These are phyloP conservation scores for Strigamia transsilvanica DNA, from an alignment of 2,888 invertebrate species.

Conservation along the genomic window DNA sequence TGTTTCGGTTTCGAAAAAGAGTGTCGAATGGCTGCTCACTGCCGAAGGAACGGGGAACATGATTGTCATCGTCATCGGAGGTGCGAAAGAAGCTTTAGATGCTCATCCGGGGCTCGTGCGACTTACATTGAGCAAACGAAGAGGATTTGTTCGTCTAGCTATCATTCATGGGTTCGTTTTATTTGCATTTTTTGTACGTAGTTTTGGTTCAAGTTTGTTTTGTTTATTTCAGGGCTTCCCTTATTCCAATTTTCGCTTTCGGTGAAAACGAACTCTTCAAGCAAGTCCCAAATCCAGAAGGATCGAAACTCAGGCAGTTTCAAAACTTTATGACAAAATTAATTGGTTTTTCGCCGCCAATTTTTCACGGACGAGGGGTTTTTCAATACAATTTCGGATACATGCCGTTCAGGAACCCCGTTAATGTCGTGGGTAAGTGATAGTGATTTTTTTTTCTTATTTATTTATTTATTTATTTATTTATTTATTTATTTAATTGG, in stretches of 20 bases:
- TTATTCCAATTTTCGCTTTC: conserved; percentile 90
- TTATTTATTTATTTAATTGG: conserved; percentile 58
- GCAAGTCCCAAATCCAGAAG: conserved; percentile 77
- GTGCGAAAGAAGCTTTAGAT: conserved; percentile 86
- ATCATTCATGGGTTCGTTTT: conserved; percentile 73
- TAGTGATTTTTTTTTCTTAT: neutral
- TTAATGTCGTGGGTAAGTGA: conserved; percentile 84
- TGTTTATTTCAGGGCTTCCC: conserved; percentile 70
- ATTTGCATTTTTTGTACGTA: too few relatives aligned
- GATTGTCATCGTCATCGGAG: conserved; percentile 82
- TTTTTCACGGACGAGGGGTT: conserved; percentile 83
- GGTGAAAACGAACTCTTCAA: conserved; percentile 88
- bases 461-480: too few relatives aligned
- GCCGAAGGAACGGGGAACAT: conserved; percentile 69
- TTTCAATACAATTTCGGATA: conserved; percentile 91
- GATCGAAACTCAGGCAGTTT: conserved; percentile 72
- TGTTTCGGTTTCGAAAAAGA: conserved; percentile 68
- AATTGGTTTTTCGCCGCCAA: conserved; percentile 76
- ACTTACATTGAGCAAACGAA: conserved; percentile 77
- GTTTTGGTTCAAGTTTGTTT: neutral
- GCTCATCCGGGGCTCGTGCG: conserved; percentile 79
- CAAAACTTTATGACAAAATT: conserved; percentile 75
- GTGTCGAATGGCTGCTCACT: conserved; percentile 68
- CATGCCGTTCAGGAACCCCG: conserved; percentile 79
- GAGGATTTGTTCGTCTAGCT: conserved; percentile 79